A percentile compares a stretch with the other conserved stretches of the same genome.
These are phyloP conservation scores for Cassiopea xamachana DNA, from an alignment of 30 jellyfish, hydroid and myxozoan species.

Conservation along the genomic window DNA sequence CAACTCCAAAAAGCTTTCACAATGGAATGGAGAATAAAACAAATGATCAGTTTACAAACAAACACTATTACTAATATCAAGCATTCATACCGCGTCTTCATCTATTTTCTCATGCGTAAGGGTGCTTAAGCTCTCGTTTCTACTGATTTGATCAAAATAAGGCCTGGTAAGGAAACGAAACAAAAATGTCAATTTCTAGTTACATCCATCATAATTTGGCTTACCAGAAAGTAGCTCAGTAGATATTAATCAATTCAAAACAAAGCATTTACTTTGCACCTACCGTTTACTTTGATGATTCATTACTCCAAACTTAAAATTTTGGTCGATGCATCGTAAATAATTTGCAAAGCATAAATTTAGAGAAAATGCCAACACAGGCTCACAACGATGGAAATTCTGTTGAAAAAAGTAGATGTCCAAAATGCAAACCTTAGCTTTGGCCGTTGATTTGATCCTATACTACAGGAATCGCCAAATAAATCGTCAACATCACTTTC, in stretches of 20 bases:
- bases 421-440: slow-evolving; percentile 66
- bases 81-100: neutral
- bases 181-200: neutral
- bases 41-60: neutral
- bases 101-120: slow-evolving; percentile 55
- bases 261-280: no score
- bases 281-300: no score
- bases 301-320: no score
- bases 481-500: slow-evolving; percentile 85
- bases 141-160: slow-evolving; percentile 78
- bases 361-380: neutral
- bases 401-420: no score
- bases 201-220: neutral
- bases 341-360: no score
- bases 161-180: slow-evolving; percentile 53
- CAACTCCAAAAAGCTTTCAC: neutral
- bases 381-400: no score
- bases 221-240: neutral
- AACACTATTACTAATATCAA: neutral
- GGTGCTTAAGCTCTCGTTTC: slow-evolving; percentile 75
- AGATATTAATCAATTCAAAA: no score
- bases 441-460: slow-evolving; percentile 89
- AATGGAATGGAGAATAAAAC: neutral
- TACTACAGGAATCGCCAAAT: slow-evolving; percentile 85
- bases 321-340: no score